Evolutionary conservation across 2,113 vertebrate species (phyloP), one percentile per base, ranked within the genome.

Genomic region (Nothoprocta pentlandii): DNA sequence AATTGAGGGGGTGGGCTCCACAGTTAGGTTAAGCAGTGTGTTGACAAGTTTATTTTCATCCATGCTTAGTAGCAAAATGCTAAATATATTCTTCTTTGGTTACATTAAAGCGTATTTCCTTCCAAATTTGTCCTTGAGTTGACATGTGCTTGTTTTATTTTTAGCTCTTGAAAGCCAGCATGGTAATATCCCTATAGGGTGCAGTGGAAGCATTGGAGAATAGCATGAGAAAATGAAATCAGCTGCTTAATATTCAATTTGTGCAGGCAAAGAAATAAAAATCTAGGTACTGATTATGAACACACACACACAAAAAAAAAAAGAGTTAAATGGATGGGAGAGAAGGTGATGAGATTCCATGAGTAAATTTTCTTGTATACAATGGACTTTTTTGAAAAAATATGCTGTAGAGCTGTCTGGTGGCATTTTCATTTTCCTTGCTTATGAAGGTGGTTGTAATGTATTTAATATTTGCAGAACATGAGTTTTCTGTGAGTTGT

Each of bases 41-140:
- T 95, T 75, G 81, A 93, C 90, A 79, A 71, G 95, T 91, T 91
- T 97, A 92, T 98, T 98, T 97, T 95, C 80, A 97, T 95, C 70
- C 63, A 93, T 94, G 94, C 89, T 96, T 93, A 94, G 85, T 76
- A 94, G 85, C 96, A 94, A 93, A 95, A 97, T 71, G 87, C 94
- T 94, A 95, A 93, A 93, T 94, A 73, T 96, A 74, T 94, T 97
- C 78, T 95, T 93, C 69, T 93, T 96, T 97, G 75, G 93, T 95
- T 96, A 75, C 87, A 93, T 93, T 87, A 78, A 94, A 86, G 66
- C 63, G 90, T 96, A 68, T 89, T 93, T 97, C 78, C 47, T 96
- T 97, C 87, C 71, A 89, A 71, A 67, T 86, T 87, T 94, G 85
- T 96, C 68, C 94, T 97, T 92, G 85, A 79, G 32, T 85, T 85